Conservation (phyloP, 2,888 invertebrate genomes). For the Neuroscelio doddi region DNA sequence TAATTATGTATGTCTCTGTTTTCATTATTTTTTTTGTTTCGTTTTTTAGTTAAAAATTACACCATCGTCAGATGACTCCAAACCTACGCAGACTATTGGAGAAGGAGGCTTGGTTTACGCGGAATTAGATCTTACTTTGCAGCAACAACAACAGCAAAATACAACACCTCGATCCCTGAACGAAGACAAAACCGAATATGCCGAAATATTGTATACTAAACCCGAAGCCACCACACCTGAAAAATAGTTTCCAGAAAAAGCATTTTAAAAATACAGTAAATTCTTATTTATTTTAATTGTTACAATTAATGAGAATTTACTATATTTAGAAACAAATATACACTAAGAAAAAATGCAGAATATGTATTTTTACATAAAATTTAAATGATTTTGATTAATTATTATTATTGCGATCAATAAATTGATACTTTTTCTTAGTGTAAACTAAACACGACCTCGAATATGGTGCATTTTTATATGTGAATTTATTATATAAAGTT, state of each 20-base stretch:
- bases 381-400: too few species aligned
- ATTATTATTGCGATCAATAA: too few species aligned
- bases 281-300: too few species aligned
- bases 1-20: background rate
- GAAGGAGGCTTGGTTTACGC: constrained; percentile 68
- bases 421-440: too few species aligned
- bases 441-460: constrained; percentile 30
- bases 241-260: too few species aligned
- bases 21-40: background rate
- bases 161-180: constrained; percentile 66
- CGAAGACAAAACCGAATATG: constrained; percentile 83
- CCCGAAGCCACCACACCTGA: constrained; percentile 62
- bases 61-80: constrained; percentile 39
- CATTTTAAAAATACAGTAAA: too few species aligned
- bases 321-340: too few species aligned
- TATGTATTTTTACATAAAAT: too few species aligned
- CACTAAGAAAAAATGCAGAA: too few species aligned
- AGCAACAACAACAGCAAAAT: constrained; percentile 62
- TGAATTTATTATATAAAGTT: too few species aligned
- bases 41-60: constrained; percentile 31
- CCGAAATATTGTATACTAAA: constrained; percentile 85
- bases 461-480: constrained; percentile 38
- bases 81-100: constrained; percentile 47
- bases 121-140: constrained; percentile 66
- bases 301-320: too few species aligned